Base-by-base conservation (phyloP, 2,797 vertebrate genomes). In the Pelobates cultripes region DNA sequence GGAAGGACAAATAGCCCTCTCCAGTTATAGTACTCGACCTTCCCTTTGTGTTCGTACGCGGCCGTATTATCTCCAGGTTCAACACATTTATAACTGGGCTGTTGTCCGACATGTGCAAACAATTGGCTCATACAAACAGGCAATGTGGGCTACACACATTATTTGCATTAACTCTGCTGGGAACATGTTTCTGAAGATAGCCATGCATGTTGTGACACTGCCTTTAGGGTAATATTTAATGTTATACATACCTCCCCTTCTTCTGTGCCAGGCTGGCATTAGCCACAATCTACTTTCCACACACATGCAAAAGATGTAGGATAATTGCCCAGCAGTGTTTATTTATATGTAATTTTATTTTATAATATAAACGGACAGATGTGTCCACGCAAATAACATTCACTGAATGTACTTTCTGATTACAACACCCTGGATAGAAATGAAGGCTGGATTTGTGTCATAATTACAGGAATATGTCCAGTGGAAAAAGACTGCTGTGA, bases 371-470 rank as follows among this genome's bases (percentile, higher is more conserved):
- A 63, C 28, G 57, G 40, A 44, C 8, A 63, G 3, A 45, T 28
- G 15, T 71, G 70, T 28, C 15, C 70, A 67, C 8, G 3, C n/a
- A 71, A 43, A 43, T 7, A 74, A 84, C 77, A 79, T 79, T 75
- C 72, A 84, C 17, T 79, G 77, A 84, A 79, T 71, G 72, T 64
- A 83, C 57, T 73, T n/a, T 43, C 43, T 61, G 8, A 78, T 42
- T 69, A 67, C 43, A 60, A 41, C 57, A 71, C 8, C 15, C n/a
- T 8, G 57, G 55, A 42, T 45, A 70, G 5, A 81, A 40, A 15
- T n/a, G 51, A 66, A 64, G 14, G n/a, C 17, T 64, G 3, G 17
- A 40, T 2, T 40, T 64, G 40, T 68, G 66, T 42, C n/a, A 2
- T 28, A 40, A 41, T 28, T 41, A 66, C 4, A 41, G 17, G 17